Evolutionary conservation across 2,113 vertebrate genomes (phyloP).

Genomic region (Malurus alboscapulatus): DNA sequence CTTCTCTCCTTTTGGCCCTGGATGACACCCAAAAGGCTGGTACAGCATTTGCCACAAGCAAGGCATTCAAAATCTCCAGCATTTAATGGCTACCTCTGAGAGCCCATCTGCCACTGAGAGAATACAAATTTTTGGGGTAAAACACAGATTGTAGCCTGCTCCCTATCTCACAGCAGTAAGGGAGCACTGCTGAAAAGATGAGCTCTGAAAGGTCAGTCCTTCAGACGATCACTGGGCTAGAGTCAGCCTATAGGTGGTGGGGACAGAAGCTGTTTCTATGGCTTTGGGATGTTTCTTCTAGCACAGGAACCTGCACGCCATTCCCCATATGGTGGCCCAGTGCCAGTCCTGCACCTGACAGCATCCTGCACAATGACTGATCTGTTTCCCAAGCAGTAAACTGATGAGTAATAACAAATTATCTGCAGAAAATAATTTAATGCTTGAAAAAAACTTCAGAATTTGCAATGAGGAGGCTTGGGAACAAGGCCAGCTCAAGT

Average conservation of each 20-base stretch:
- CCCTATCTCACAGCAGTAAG: not conserved
- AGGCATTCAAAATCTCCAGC: not conserved
- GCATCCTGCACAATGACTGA: not conserved
- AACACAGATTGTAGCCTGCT: not conserved
- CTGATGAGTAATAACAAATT: not conserved
- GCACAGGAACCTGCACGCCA: fast-evolving
- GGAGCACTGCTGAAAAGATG: not conserved
- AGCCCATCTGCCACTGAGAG: not conserved
- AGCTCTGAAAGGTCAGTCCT: not conserved
- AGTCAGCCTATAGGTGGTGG: not conserved
- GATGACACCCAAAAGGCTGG: not conserved
- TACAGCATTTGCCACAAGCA: not conserved
- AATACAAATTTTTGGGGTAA: not conserved
- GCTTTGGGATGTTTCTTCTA: not conserved
- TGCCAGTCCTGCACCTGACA: not conserved
- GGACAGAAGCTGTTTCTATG: not conserved
- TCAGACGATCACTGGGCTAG: not conserved
- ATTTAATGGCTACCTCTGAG: not conserved
- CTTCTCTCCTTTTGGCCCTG: not conserved
- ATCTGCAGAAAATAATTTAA: not conserved
- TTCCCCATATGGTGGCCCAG: fast-evolving
- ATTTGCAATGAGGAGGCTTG: not conserved
- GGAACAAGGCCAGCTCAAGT: not conserved
- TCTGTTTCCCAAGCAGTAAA: not conserved
- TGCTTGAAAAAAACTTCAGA: not conserved